These are phyloP conservation scores for Polypedilum vanderplanki DNA, from an alignment of 1,140 invertebrate genomes.

Conservation along the genomic window DNA sequence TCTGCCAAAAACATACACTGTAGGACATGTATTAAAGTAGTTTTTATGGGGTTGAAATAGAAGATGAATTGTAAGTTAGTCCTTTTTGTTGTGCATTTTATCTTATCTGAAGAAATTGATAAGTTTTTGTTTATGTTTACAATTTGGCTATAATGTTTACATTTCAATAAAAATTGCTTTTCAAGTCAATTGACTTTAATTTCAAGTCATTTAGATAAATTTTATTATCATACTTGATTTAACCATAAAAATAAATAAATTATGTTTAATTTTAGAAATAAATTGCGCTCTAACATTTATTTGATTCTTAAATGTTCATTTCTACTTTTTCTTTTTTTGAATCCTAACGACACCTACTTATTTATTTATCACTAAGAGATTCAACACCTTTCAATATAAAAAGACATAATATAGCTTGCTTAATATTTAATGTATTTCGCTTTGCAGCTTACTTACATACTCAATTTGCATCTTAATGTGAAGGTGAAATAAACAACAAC, in stretches of 20 bases:
- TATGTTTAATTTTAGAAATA: no score
- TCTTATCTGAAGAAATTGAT: not conserved
- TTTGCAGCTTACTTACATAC: not conserved
- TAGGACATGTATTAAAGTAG: not conserved
- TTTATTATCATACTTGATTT: no score
- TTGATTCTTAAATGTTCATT: not conserved
- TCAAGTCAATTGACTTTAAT: no score
- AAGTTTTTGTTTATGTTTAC: not conserved
- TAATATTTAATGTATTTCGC: not conserved
- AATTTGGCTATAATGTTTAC: no score
- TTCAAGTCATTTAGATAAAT: no score
- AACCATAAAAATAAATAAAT: no score
- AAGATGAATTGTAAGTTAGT: not conserved
- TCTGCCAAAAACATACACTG: not conserved
- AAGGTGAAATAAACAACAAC: not conserved
- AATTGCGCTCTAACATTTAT: no score
- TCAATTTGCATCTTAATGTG: not conserved
- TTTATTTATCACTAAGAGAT: no score
- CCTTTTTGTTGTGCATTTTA: not conserved
- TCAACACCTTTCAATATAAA: no score
- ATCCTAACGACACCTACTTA: not conserved
- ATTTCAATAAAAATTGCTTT: no score
- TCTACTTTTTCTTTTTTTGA: not conserved
- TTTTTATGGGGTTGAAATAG: not conserved
- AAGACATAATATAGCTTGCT: not conserved